Base-by-base conservation (phyloP, 2,888 invertebrate species). In the Mesoligia furuncula region DNA sequence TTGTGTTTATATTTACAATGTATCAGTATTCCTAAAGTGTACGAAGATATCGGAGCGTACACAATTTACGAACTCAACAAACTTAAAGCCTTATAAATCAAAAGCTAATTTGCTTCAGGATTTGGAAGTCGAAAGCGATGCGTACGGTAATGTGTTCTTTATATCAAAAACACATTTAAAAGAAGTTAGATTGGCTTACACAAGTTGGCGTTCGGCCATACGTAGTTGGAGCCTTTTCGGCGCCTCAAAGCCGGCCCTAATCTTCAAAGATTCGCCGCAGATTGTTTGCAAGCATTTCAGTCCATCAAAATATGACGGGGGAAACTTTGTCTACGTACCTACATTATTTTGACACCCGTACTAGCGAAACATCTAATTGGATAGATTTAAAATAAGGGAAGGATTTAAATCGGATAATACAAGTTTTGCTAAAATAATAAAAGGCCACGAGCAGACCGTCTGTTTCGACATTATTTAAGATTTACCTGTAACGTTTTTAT, bases 131-230 rank as follows among this genome's bases (percentile, higher is more conserved):
- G 92, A 91, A 90, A 91, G 93, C 93, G 91, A 93, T 94, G 95
- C 95, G 95, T 95, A 93, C 92, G 92, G 94, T 95, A 95, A 95
- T 95, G 95, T 95, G 95, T 95, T 96, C 94, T 96, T 96, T 95
- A 95, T 95, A 96, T 96, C 96, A 96, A 96, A 96, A 96, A 96
- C 96, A 96, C 95, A 96, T 96, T 96, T 96, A 96, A 96, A 96
- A 96, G 96, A 96, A 96, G 96, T 96, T 96, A 96, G 95, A 96
- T 96, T 96, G 96, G 96, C 96, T 96, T 95, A 95, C 93, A 90
- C 93, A 95, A 96, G 95, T 96, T 96, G 96, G 96, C 96, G 93
- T 89, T 90, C 92, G 94, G 94, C 95, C 96, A 96, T 95, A 94
- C 94, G 91, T 94, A 94, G 93, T 93, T 93, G 92, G 93, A 94